phyloP scores from a whole-genome alignment of 2,797 vertebrate genomes.

The Manis crassicaudata region DNA sequence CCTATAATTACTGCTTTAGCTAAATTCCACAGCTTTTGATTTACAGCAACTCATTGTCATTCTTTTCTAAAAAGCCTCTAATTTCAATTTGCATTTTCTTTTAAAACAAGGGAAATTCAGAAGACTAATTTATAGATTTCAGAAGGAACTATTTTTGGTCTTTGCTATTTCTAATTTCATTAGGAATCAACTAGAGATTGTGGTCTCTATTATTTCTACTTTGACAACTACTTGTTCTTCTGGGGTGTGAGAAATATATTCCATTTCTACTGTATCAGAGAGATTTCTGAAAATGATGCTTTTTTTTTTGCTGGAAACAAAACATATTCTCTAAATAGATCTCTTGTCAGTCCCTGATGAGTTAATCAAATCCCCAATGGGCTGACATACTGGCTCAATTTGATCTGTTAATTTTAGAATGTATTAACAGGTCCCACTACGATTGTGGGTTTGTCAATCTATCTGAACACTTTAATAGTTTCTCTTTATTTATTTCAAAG shows the following conservation, averaged over 20 bases:
- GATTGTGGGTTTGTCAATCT: not conserved
- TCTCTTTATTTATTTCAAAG: slow-evolving; percentile 32
- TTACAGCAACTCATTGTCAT: not conserved
- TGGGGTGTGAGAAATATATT: not conserved
- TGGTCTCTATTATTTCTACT: not conserved
- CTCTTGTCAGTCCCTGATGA: not conserved
- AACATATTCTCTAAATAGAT: not conserved
- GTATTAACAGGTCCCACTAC: not conserved
- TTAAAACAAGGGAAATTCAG: slow-evolving; percentile 3
- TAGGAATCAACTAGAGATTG: not conserved
- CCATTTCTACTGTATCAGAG: not conserved
- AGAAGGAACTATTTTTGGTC: slow-evolving; percentile 26
- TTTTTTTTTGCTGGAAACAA: slow-evolving; percentile 30
- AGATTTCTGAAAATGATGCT: not conserved
- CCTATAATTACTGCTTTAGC: slow-evolving; percentile 8
- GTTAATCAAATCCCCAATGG: not conserved
- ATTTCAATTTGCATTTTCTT: slow-evolving; percentile 41
- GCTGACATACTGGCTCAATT: not conserved
- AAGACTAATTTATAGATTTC: slow-evolving; percentile 41
- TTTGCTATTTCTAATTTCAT: slow-evolving; percentile 18
- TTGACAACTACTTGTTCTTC: slow-evolving; percentile 18
- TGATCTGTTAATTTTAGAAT: not conserved
- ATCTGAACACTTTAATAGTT: not conserved
- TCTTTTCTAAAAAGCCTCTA: slow-evolving; percentile 40
- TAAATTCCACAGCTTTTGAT: slow-evolving; percentile 3